phyloP scores from a whole-genome alignment of 1,140 invertebrate genomes.

The Sogatella furcifera region DNA sequence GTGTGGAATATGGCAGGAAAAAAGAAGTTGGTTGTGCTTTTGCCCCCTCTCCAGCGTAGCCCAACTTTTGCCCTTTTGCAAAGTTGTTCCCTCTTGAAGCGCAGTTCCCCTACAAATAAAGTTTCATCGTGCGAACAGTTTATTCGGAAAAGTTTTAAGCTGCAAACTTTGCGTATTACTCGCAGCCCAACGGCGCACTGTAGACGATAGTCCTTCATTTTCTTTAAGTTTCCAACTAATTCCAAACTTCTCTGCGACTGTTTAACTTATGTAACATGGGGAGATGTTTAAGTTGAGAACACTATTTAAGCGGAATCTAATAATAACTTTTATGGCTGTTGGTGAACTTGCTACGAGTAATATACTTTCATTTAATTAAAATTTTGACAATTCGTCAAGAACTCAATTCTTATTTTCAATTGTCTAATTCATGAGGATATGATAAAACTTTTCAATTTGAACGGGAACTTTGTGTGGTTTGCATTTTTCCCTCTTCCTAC shows the following conservation, averaged over 20 bases:
- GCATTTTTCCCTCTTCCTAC: neutral
- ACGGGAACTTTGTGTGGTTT: too few relatives aligned
- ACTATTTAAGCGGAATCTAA: conserved; percentile 3
- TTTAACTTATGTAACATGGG: neutral
- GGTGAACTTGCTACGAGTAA: neutral
- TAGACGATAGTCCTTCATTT: neutral
- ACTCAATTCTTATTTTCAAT: too few relatives aligned
- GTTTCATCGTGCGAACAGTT: conserved; percentile 3
- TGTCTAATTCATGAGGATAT: too few relatives aligned
- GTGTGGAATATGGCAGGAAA: too few relatives aligned
- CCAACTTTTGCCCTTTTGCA: too few relatives aligned
- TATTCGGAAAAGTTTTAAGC: conserved; percentile 4
- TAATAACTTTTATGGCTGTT: conserved; percentile 3
- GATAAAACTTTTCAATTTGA: too few relatives aligned
- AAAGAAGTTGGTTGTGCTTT: too few relatives aligned
- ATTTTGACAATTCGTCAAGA: conserved; percentile 2
- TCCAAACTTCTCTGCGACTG: neutral
- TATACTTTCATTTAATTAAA: conserved; percentile 6
- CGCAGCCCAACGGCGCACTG: neutral
- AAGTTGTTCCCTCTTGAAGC: neutral
- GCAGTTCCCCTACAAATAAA: conserved; percentile 1
- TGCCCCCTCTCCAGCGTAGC: too few relatives aligned
- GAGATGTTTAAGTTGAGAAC: conserved; percentile 3
- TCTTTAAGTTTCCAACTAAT: conserved; percentile 1
- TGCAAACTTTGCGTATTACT: conserved; percentile 1